phyloP scores from a whole-genome alignment of 2,797 vertebrate species.

The Myotis daubentonii region DNA sequence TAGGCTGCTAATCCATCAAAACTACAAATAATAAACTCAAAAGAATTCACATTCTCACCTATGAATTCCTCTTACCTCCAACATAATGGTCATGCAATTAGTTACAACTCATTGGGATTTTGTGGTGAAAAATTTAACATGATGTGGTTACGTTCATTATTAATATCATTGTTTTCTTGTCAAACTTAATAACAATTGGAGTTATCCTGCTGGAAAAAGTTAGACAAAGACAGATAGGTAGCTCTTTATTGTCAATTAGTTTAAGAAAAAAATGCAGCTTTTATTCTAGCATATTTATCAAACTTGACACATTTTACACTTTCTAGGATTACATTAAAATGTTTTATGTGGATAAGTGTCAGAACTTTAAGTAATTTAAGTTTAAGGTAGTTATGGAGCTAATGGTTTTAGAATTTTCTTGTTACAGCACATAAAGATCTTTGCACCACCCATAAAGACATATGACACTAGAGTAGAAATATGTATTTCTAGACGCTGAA shows the following conservation, averaged over 20 bases:
- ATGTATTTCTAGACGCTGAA: conserved; percentile 2
- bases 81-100: conserved; percentile 76
- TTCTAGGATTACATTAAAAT: conserved; percentile 76
- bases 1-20: conserved; percentile 45
- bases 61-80: conserved; percentile 60
- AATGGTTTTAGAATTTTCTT: conserved; percentile 44
- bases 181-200: conserved; percentile 80
- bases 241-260: conserved; percentile 82
- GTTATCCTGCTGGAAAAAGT: conserved; percentile 84
- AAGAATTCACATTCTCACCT: background rate
- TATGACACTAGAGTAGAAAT: conserved; percentile 9
- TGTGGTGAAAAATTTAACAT: conserved; percentile 80
- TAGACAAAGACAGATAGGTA: conserved; percentile 83
- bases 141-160: conserved; percentile 82
- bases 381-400: conserved; percentile 35
- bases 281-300: conserved; percentile 78
- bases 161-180: conserved; percentile 81
- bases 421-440: conserved; percentile 50
- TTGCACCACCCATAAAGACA: conserved; percentile 8
- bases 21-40: conserved; percentile 63
- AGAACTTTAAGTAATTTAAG: conserved; percentile 67
- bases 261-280: conserved; percentile 73
- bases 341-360: conserved; percentile 60
- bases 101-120: conserved; percentile 78
- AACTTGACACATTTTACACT: conserved; percentile 68